Base-by-base conservation (phyloP, 2,888 invertebrate genomes). In the Diaperis boleti region DNA sequence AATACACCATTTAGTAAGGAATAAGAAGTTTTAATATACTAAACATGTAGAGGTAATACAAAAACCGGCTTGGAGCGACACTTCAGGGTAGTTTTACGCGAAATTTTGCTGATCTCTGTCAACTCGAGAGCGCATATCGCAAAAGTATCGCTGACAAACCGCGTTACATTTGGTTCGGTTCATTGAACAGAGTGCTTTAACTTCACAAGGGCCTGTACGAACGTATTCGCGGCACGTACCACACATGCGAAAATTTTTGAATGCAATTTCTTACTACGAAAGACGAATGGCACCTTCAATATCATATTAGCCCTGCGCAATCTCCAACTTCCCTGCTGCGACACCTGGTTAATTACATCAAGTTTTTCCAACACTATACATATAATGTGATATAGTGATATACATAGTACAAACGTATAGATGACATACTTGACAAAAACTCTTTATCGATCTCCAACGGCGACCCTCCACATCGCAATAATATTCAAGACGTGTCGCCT, bases 131-230 rank as follows among this genome's bases (percentile, higher is more conserved):
- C 11, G 18, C 33, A 52, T 52, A 37, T 52, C 44, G 39, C 35
- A 35, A 63, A 66, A 64, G 69, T 72, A 72, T 72, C 70, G 71
- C 69, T 72, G 71, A 73, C 76, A 75, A 77, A 77, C 74, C 74
- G 70, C 72, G 74, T 77, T 75, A 74, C 73, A 70, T 74, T 74
- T 74, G 74, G 69, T 72, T 66, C 74, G 76, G 75, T 77, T 77
- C 77, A 77, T 78, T 77, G 78, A 75, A 73, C 75, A 76, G 74
- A 75, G 76, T 76, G 76, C 74, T 74, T 72, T 72, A 74, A 73
- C 69, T 68, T 59, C 60, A 55, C 65, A 65, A 61, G 63, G 68
- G 68, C 64, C 64, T 68, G 67, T 61, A 47, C 49, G 54, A 64
- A 67, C 26, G n/a, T n/a, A 73, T 74, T 74, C 74, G 67, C 37